Evolutionary conservation across 2,888 invertebrate species (phyloP), one percentile per base, ranked within the genome.

Genomic region (Lycia hirtaria): DNA sequence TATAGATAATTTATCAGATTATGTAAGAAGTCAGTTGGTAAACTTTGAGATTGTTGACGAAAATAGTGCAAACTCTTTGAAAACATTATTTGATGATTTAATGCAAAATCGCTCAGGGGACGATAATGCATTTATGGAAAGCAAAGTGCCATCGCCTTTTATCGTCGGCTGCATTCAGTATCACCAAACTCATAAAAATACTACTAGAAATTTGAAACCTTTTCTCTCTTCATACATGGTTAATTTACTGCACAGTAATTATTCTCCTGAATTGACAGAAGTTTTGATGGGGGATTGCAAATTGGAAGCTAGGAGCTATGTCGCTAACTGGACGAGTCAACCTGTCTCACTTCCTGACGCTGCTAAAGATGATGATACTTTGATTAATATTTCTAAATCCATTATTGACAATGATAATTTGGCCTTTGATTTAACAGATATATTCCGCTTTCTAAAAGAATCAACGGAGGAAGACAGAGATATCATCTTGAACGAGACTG

Each of bases 231-330:
- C 87, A 15, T 90, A 88, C 60, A 73, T 89, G 7, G 73, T 92
- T n/a, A 93, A 94, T 78, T 88, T 94, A 64, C 85, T 95, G 20
- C 94, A 95, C 72, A 87, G 85, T 52, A 95, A 94, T 81, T 93
- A 93, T 61, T 86, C 89, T 1, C 91, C 93, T 0, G 86, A 88
- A 44, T 69, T 92, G 51, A 91, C 94, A 2, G 87, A 91, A 63
- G 74, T 87, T 26, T 74, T 94, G 41, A 83, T 93, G 38, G 82
- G 88, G n/a, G 89, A 91, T 67, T 87, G 87, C 37, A 84, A 93
- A 63, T 56, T 88, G 4, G 82, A 93, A 45, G 81, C 87, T 5
- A 76, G 88, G 28, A 87, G 84, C 54, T 94, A 94, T 69, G 78
- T 94, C 1, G 79, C 80, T 0, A 86, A 84, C 65, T 94, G 94